Percentiles rank a stretch among this genome's conserved stretches.
These are phyloP conservation scores for Meda fulgida DNA, from an alignment of 2,797 vertebrate species.

Conservation along the genomic window DNA sequence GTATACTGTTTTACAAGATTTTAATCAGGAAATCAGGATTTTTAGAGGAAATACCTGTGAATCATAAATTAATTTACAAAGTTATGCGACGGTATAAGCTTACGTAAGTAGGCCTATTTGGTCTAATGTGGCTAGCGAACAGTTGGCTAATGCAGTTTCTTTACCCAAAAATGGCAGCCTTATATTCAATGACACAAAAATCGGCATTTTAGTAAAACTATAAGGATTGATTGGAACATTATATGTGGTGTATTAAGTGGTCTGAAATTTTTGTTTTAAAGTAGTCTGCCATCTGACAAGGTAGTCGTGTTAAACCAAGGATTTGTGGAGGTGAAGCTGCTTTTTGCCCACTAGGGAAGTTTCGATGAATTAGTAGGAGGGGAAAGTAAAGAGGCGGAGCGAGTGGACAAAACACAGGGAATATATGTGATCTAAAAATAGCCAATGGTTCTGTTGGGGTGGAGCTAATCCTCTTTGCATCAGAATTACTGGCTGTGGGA, in stretches of 20 bases:
- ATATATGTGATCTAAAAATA: constrained; percentile 87
- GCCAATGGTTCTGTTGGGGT: constrained; percentile 81
- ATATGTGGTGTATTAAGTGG: neutral
- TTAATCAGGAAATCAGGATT: neutral
- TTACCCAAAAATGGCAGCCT: neutral
- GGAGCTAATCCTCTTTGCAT: constrained; percentile 94
- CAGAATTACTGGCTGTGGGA: constrained; percentile 85
- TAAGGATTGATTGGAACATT: neutral
- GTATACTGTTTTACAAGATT: too few relatives aligned
- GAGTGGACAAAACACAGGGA: constrained; percentile 66
- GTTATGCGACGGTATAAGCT: neutral
- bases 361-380: constrained; percentile 54
- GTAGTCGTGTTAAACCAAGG: neutral
- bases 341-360: neutral
- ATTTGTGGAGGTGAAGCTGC: neutral
- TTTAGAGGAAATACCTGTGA: neutral
- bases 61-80: neutral
- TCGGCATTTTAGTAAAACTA: neutral
- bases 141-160: neutral
- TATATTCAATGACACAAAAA: neutral
- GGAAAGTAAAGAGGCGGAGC: constrained; percentile 59
- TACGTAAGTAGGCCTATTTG: neutral
- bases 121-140: neutral
- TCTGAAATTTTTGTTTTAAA: neutral
- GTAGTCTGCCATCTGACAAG: neutral